Base-by-base conservation (phyloP, 2,113 vertebrate genomes). In the Guaruba guarouba region DNA sequence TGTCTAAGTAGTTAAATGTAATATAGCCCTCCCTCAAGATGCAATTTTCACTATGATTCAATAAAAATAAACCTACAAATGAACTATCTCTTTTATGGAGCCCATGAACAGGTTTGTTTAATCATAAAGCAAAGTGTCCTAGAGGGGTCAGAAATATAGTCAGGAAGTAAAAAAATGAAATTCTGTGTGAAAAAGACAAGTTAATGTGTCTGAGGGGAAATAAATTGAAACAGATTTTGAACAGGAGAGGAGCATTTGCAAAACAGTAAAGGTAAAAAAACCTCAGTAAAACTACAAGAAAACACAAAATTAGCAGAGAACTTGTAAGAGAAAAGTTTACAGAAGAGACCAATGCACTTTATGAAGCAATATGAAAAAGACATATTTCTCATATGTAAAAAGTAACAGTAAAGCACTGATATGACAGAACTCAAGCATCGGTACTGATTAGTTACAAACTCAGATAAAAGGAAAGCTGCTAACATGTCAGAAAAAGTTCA, bases 91-190 rank as follows among this genome's bases (percentile, higher is more conserved):
- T 95, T 95, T 95, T 90, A 94, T 66, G 37, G 8, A 85, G 6
- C 69, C 52, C 46, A 74, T 82, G 92, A 96, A 86, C 84, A 96
- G 15, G 23, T 86, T 94, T 96, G 86, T 96, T 95, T 97, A 91
- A 88, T 93, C 74, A 73, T 83, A 91, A 95, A 92, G 61, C 48
- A 79, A 71, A 91, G 66, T 83, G 43, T 93, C 81, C 84, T 96
- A 75, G 46, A 96, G 76, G 81, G 66, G 67, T 95, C 90, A 95
- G 86, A 94, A 97, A 93, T 51, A 82, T 2, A 90, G 81, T 17
- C 83, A 96, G 93, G 93, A 97, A 96, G 86, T 88, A 88, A 96
- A 79, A 92, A 97, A 96, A 95, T 86, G 35, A 94, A 68, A 85
- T 75, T 73, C 62, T 75, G 39, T 7, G 7, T 82, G 90, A 68